Evolutionary conservation across 2,888 invertebrate species (phyloP).

Genomic region (Spisula solida): DNA sequence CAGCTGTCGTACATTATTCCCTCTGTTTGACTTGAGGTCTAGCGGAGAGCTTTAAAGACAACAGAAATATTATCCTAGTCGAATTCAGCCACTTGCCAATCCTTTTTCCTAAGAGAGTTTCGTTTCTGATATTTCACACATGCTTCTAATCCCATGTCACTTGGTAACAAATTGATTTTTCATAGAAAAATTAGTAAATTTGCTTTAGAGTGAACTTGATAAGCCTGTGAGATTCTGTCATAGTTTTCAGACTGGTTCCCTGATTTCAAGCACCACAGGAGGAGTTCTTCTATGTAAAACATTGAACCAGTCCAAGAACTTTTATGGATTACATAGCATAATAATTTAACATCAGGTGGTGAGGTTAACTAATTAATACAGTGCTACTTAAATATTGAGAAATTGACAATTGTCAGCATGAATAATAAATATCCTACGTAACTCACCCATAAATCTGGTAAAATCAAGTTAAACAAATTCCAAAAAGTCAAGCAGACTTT

Average conservation of each 20-base stretch:
- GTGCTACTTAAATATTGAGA: too few species aligned
- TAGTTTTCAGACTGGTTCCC: slow-evolving; percentile 1
- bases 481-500: too few species aligned
- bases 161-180: slow-evolving; percentile 36
- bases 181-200: slow-evolving; percentile 25
- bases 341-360: too few species aligned
- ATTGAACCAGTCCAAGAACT: background rate
- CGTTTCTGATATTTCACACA: slow-evolving; percentile 38
- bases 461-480: too few species aligned
- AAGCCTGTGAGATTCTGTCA: background rate
- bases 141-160: background rate
- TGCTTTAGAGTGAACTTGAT: background rate
- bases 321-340: background rate
- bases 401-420: too few species aligned
- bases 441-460: too few species aligned
- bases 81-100: background rate
- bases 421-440: too few species aligned
- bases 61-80: slow-evolving; percentile 7
- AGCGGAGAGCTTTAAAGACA: background rate
- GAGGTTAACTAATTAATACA: too few species aligned
- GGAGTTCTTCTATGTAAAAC: background rate
- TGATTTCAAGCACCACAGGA: background rate
- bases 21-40: background rate
- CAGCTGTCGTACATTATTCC: background rate
- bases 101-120: background rate